Conservation (phyloP, 2,888 invertebrate species). For the Helleia helle region DNA sequence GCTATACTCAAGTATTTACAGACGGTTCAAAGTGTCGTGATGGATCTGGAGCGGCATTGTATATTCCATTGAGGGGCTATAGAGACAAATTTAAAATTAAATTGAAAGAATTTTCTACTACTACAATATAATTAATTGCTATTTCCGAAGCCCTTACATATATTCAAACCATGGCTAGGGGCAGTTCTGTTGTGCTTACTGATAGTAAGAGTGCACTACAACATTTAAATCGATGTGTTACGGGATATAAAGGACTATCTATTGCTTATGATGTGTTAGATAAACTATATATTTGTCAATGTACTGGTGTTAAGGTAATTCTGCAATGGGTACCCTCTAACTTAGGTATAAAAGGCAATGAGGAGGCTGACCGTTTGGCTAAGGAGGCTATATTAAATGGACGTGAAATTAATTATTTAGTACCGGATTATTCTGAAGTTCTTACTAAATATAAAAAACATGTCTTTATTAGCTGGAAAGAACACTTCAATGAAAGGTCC, state of each 20-base stretch:
- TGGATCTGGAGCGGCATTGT: not conserved
- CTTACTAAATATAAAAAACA: too few species aligned
- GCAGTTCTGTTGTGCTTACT: too few species aligned
- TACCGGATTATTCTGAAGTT: too few species aligned
- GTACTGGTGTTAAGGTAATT: not conserved
- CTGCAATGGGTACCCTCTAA: constrained; percentile 11
- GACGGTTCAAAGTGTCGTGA: constrained; percentile 1
- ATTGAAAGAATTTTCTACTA: not conserved
- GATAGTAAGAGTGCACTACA: too few species aligned
- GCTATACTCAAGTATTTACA: constrained; percentile 11
- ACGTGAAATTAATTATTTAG: too few species aligned
- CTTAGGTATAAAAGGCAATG: constrained; percentile 12
- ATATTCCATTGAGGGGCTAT: not conserved
- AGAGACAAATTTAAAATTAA: not conserved
- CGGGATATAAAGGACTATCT: not conserved
- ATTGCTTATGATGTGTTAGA: constrained; percentile 1
- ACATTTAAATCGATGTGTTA: not conserved
- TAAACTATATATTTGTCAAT: not conserved
- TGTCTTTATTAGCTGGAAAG: too few species aligned
- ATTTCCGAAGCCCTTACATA: too few species aligned
- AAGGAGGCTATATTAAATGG: too few species aligned
- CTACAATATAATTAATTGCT: constrained; percentile 4
- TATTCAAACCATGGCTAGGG: too few species aligned
- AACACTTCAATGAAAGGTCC: too few species aligned
- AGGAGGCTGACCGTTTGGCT: constrained; percentile 11